Base-by-base conservation (phyloP, 2,113 vertebrate genomes). In the Prochilodus magdalenae region DNA sequence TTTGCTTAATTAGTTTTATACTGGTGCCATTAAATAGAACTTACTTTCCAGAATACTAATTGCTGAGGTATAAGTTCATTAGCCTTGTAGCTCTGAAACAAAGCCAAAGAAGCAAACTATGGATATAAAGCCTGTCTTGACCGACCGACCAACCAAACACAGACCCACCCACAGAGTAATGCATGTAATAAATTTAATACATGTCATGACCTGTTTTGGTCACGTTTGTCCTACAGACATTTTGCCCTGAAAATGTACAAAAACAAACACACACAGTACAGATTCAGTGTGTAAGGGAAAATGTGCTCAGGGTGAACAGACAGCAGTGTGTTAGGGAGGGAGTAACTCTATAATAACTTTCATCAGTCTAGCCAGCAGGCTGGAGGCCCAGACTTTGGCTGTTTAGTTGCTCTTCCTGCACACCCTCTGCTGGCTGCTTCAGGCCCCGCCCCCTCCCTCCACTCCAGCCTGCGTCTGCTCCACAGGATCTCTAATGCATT, bases 301-400 rank as follows among this genome's bases (percentile, higher is more conserved):
- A 49, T 59, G 33, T 49, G 69, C 26, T 63, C 60, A 70, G 72
- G 55, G 33, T 76, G 80, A 83, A 94, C 90, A 92, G 83, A 94
- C 92, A 93, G 92, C 92, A 94, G 91, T 92, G 94, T 93, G 93
- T 89, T 86, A 90, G 92, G 93, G 93, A 93, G 94, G 94, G 94
- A 94, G 94, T 94, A 95, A 94, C 95, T 94, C 96, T 95, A 95
- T 96, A 95, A 96, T 93, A 96, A 97, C 96, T 97, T 97, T 95
- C 95, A 95, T 91, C 96, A 94, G 94, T 95, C 94, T 96, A 95
- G 95, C 96, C 94, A 95, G 94, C 92, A 96, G 95, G 95, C 95
- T 95, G 94, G 91, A 92, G 95, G 95, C 94, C 94, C 94, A 96
- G 96, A 96, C 95, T 96, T 94, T 62, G 89, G 94, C 95, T 96